Evolutionary conservation across 2,888 invertebrate species (phyloP).

Genomic region (Oligia latruncula): DNA sequence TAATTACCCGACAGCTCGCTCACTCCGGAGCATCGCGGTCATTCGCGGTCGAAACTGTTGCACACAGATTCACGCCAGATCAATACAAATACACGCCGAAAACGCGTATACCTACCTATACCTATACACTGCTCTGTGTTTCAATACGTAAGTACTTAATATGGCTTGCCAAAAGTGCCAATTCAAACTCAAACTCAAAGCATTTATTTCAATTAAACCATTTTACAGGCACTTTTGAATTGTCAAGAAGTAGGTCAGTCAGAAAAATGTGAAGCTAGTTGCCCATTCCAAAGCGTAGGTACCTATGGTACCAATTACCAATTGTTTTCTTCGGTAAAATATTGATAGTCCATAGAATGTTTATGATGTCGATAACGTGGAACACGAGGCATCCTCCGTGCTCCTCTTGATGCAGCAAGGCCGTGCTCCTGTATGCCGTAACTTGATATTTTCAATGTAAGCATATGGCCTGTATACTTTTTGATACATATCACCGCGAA

Average conservation of each 20-base stretch:
- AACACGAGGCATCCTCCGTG: neutral
- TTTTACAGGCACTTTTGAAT: too few relatives aligned
- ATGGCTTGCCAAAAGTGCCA: conserved; percentile 2
- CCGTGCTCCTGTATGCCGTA: neutral
- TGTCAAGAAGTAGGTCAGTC: too few relatives aligned
- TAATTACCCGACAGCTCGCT: conserved; percentile 40
- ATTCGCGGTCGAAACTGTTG: conserved; percentile 28
- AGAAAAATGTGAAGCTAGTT: too few relatives aligned
- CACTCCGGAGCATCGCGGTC: conserved; percentile 11
- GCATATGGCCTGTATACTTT: neutral
- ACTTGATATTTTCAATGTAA: neutral
- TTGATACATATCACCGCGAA: conserved; percentile 4
- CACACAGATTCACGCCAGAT: conserved; percentile 37
- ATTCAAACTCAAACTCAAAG: too few relatives aligned
- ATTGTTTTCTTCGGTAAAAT: neutral
- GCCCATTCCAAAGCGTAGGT: too few relatives aligned
- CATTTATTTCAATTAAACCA: too few relatives aligned
- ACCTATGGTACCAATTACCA: too few relatives aligned
- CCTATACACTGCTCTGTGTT: neutral
- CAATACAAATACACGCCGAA: conserved; percentile 43
- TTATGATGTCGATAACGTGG: neutral
- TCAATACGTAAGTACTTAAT: neutral
- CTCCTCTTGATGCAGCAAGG: neutral
- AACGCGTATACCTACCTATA: neutral
- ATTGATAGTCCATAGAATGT: conserved; percentile 2